Evolutionary conservation across 2,113 vertebrate species (phyloP), one percentile per base, ranked within the genome.

Genomic region (Buteo buteo): DNA sequence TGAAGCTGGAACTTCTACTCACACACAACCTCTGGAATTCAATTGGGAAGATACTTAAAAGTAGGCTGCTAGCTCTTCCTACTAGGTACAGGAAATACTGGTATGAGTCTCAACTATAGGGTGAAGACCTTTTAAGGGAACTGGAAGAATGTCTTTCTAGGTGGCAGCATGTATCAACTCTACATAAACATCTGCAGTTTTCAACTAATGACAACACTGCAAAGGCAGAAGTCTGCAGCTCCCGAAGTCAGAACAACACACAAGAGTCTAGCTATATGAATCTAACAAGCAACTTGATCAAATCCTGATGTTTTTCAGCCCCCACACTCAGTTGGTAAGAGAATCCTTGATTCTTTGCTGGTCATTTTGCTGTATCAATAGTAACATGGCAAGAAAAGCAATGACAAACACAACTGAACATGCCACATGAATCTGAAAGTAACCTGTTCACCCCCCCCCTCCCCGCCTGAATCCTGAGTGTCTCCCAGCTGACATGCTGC

Each of bases 21-120:
- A 7, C 36, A 65, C 40, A 36, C 5, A 17, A 55, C 10, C 8
- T 42, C 70, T 67, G n/a, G 6, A 55, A 50, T 38, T 65, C 64
- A 58, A 1, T 16, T 16, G 3, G 59, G 28, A 84, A 59, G 8
- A 29, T 26, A 58, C 9, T 57, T 57, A 6, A 7, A 70, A 62
- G 22, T 16, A 45, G 25, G 34, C 47, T 45, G 13, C 28, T 83
- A 4, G 32, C 13, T n/a, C 36, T 29, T 78, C n/a, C 38, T 73
- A 1, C 17, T 45, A 25, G 8, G 24, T 79, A 45, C n/a, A 77
- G 36, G 26, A n/a, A 64, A 13, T 40, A 28, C 32, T 44, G 82
- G 14, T 24, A 31, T 0, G 0, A 54, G 13, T 58, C 82, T 62
- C 64, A 54, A 0, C 20, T 79, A 8, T 0, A 38, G 7, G 13